Evolutionary conservation across 53 echinoderm and acorn worm genomes (phyloP).

Genomic region (Glandiceps talaboti): DNA sequence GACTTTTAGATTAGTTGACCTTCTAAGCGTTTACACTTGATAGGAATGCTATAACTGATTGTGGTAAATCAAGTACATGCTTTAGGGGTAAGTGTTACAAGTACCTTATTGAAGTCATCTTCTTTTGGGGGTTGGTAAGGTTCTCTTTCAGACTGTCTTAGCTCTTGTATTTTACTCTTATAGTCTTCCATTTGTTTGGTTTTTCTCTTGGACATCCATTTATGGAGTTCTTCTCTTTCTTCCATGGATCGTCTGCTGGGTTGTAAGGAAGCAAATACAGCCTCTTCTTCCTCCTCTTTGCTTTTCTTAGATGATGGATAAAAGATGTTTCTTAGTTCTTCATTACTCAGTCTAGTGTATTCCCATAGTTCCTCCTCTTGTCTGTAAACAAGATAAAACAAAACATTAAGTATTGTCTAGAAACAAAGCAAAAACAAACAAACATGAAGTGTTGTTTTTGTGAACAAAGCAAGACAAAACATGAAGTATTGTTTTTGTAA

Average conservation of each 20-base stretch:
- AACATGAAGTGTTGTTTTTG: too few relatives aligned
- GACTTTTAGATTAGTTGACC: too few relatives aligned
- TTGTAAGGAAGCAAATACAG: conserved; percentile 30
- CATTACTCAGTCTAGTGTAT: conserved; percentile 36
- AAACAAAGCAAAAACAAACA: too few relatives aligned
- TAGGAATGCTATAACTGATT: too few relatives aligned
- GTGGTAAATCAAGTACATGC: too few relatives aligned
- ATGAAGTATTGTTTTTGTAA: too few relatives aligned
- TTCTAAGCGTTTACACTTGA: too few relatives aligned
- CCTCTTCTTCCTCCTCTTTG: conserved; percentile 25
- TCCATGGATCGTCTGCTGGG: conserved; percentile 26
- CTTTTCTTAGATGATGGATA: conserved; percentile 27
- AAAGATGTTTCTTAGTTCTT: conserved; percentile 51
- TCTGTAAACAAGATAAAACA: neutral
- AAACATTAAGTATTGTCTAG: too few relatives aligned
- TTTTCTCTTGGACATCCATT: conserved; percentile 47
- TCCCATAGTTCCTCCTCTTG: conserved; percentile 5
- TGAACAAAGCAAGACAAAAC: too few relatives aligned
- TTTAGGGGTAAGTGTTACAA: too few relatives aligned
- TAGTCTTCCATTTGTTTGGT: conserved; percentile 41
- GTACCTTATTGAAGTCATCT: neutral
- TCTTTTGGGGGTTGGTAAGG: conserved; percentile 28
- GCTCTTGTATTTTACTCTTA: conserved; percentile 40
- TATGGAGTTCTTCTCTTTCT: conserved; percentile 38
- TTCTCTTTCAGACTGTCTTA: conserved; percentile 35